These are phyloP conservation scores for Apis dorsata DNA, from an alignment of 1,140 invertebrate genomes.

Conservation along the genomic window DNA sequence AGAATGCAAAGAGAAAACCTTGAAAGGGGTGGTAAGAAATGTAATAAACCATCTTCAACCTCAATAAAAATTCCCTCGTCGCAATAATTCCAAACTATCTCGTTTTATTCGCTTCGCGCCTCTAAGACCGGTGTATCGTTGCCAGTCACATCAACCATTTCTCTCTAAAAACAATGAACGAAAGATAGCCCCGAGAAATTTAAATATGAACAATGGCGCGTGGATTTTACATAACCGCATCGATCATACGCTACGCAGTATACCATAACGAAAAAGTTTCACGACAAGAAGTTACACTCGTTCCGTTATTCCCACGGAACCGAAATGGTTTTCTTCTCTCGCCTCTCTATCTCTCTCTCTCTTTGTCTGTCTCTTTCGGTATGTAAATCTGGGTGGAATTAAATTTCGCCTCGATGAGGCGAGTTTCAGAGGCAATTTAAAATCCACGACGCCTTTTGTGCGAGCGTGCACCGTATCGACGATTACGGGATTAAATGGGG, in stretches of 20 bases:
- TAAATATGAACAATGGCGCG: constrained; percentile 37
- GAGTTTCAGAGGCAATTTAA: constrained; percentile 53
- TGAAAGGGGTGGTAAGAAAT: background rate
- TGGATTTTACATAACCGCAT: constrained; percentile 40
- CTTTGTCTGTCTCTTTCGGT: background rate
- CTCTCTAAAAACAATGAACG: background rate
- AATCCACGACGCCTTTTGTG: constrained; percentile 42
- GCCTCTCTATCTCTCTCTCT: too few species aligned
- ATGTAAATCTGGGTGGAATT: constrained; percentile 35
- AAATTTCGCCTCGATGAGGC: constrained; percentile 30
- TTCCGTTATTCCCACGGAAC: background rate
- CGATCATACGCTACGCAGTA: constrained; percentile 12
- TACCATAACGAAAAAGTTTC: background rate
- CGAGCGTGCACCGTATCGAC: constrained; percentile 44
- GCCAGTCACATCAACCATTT: background rate
- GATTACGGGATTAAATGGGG: constrained; percentile 56
- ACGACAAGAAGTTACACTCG: background rate
- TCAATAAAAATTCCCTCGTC: background rate
- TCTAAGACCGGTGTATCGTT: background rate
- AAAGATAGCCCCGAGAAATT: constrained; percentile 9
- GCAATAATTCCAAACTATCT: background rate
- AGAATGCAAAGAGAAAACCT: too few species aligned
- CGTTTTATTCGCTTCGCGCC: background rate
- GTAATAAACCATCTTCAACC: background rate
- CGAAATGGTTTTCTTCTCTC: background rate